Evolutionary conservation across 2,888 invertebrate species (phyloP).

Genomic region (Ptilodon capucinus): DNA sequence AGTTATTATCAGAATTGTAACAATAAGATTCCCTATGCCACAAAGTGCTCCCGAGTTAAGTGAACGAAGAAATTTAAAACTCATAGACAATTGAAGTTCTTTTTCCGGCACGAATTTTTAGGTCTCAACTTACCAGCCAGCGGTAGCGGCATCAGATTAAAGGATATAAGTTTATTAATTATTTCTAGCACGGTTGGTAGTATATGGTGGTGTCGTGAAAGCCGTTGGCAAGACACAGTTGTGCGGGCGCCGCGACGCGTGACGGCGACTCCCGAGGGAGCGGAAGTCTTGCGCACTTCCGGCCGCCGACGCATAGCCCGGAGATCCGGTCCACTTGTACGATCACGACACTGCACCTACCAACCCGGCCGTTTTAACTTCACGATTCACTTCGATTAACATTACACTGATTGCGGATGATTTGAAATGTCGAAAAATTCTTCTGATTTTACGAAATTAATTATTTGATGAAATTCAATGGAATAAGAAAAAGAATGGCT

Average conservation of each 20-base stretch:
- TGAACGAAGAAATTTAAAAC: no score
- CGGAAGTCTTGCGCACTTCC: slow-evolving; percentile 80
- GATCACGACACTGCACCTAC: slow-evolving; percentile 44
- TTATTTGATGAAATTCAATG: no score
- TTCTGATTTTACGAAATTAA: no score
- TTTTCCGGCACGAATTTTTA: no score
- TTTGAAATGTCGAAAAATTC: not conserved
- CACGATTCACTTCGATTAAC: slow-evolving; percentile 4
- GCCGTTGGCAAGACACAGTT: slow-evolving; percentile 55
- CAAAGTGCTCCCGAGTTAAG: no score
- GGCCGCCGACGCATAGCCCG: slow-evolving; percentile 61
- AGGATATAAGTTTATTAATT: not conserved
- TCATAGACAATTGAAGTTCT: no score
- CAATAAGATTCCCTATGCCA: no score
- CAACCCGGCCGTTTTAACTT: slow-evolving; percentile 18
- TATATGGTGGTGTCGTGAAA: slow-evolving; percentile 45
- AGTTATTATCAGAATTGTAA: no score
- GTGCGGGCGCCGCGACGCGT: slow-evolving; percentile 57
- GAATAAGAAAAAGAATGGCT: no score
- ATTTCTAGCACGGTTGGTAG: slow-evolving; percentile 10
- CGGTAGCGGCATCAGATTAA: not conserved
- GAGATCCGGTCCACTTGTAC: slow-evolving; percentile 69
- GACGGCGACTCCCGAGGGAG: slow-evolving; percentile 73
- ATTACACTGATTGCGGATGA: slow-evolving; percentile 2
- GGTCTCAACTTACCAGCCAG: no score